Evolutionary conservation across 2,113 vertebrate genomes (phyloP).

Genomic region (Lethenteron camtschaticum): DNA sequence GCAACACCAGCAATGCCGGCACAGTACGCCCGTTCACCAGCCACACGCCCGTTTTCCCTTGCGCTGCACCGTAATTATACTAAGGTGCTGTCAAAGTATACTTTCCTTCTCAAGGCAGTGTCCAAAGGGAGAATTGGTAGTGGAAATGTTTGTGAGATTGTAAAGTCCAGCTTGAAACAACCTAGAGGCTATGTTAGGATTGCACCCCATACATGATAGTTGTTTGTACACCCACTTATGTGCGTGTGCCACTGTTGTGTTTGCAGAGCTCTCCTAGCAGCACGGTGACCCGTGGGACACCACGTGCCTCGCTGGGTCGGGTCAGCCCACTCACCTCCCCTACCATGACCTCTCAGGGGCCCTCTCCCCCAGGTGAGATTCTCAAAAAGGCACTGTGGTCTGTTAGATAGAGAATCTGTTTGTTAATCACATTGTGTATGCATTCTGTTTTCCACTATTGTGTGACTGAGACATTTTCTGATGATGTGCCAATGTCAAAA

Average conservation of each 20-base stretch:
- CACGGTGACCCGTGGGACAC: not conserved
- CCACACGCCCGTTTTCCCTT: too few species aligned
- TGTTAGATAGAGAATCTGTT: too few species aligned
- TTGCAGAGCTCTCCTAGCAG: conserved; percentile 1
- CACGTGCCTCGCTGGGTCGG: not conserved
- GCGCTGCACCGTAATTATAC: too few species aligned
- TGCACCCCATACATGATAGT: not conserved
- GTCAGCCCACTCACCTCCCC: not conserved
- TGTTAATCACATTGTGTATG: too few species aligned
- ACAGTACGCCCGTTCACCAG: too few species aligned
- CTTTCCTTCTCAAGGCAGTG: not conserved
- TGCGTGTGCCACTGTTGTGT: not conserved
- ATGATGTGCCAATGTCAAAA: too few species aligned
- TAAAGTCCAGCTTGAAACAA: not conserved
- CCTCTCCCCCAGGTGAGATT: conserved; percentile 2
- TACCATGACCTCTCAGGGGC: not conserved
- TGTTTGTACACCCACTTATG: not conserved
- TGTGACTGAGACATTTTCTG: too few species aligned
- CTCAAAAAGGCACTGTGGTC: not conserved
- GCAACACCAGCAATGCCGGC: not conserved
- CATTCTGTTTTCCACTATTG: too few species aligned
- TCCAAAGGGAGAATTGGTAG: not conserved
- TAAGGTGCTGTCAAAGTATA: too few species aligned
- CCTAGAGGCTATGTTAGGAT: too few species aligned
- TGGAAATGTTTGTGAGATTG: not conserved